Conservation (phyloP, 2,113 vertebrate genomes). For the Anguilla rostrata region DNA sequence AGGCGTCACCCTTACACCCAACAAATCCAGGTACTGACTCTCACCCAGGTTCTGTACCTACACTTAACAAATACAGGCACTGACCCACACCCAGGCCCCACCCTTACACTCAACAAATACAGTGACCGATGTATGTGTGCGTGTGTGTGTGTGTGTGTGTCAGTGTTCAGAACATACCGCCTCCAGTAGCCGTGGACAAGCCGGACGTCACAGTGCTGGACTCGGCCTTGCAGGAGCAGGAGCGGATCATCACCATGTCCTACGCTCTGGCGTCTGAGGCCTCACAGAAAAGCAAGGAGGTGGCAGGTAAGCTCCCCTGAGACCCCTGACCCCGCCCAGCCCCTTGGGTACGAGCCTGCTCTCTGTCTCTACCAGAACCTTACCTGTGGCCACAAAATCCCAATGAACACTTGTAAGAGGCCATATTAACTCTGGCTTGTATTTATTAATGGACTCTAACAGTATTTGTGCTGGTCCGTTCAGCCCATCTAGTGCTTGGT, state of each 20-base stretch:
- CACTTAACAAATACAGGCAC: neutral
- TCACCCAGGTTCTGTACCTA: neutral
- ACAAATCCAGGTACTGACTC: neutral
- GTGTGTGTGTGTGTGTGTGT: slow-evolving; percentile 21
- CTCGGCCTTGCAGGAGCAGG: slow-evolving; percentile 87
- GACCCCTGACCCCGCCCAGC: neutral
- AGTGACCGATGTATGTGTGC: neutral
- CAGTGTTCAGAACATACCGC: slow-evolving; percentile 86
- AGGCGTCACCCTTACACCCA: neutral
- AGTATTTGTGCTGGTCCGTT: slow-evolving; percentile 42
- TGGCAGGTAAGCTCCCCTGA: slow-evolving; percentile 80
- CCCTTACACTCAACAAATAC: neutral
- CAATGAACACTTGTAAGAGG: neutral
- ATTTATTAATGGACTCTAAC: neutral
- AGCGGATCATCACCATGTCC: slow-evolving; percentile 95
- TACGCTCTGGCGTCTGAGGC: slow-evolving; percentile 94
- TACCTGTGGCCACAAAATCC: neutral
- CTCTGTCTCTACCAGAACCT: neutral
- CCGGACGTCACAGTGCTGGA: slow-evolving; percentile 73
- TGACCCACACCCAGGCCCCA: neutral
- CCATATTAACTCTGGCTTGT: neutral
- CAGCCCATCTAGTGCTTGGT: slow-evolving; percentile 50
- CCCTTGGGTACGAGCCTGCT: neutral
- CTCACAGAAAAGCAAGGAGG: slow-evolving; percentile 93
- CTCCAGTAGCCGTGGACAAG: slow-evolving; percentile 70